A percentile compares a stretch with the other conserved stretches of the same genome.
Evolutionary conservation across 1,140 invertebrate genomes (phyloP).

Genomic region (Monochamus saltuarius): DNA sequence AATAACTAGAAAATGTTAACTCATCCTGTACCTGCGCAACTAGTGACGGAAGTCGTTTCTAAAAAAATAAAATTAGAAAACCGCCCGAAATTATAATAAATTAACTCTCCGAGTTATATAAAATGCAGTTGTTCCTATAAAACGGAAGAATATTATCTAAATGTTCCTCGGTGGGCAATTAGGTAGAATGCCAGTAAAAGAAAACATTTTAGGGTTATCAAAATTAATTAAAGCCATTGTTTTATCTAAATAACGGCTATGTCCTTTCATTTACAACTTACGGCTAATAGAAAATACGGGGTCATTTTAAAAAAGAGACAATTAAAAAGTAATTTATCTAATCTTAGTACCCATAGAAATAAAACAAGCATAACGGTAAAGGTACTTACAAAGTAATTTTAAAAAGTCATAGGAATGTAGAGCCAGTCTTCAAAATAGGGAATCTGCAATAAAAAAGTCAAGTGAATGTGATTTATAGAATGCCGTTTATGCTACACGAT

Average conservation of each 20-base stretch:
- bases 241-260: not conserved
- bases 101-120: too few relatives aligned
- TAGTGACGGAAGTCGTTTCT: too few relatives aligned
- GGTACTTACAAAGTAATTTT: conserved; percentile 12
- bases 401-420: conserved; percentile 14
- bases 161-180: too few relatives aligned
- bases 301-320: not conserved
- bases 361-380: not conserved
- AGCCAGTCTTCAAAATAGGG: conserved; percentile 20
- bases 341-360: too few relatives aligned
- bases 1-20: too few relatives aligned
- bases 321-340: not conserved
- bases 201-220: conserved; percentile 4
- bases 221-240: conserved; percentile 2
- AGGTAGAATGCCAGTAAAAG: not conserved
- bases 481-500: conserved; percentile 9
- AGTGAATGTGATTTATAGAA: conserved; percentile 17
- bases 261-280: not conserved
- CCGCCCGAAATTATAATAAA: too few relatives aligned
- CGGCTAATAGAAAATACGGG: not conserved
- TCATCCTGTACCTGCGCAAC: too few relatives aligned
- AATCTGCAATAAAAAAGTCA: conserved; percentile 18
- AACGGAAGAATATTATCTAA: too few relatives aligned
- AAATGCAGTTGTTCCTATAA: too few relatives aligned
- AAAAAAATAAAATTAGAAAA: too few relatives aligned